Evolutionary conservation across 2,888 invertebrate genomes (phyloP), one percentile per base, ranked within the genome.

Genomic region (Clostera curtula): DNA sequence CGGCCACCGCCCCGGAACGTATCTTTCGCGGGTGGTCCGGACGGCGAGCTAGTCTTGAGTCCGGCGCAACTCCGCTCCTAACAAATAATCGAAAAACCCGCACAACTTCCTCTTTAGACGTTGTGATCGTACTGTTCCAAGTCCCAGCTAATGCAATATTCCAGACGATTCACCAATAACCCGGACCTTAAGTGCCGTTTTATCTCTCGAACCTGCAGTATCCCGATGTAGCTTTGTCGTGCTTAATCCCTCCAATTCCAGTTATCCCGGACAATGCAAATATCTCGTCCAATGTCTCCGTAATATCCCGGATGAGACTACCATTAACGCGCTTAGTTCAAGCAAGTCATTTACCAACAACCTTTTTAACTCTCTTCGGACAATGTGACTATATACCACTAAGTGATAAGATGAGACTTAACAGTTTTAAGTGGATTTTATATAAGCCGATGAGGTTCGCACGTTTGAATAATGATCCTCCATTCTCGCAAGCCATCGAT

Each of bases 1-100:
- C 52, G 74, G 56, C 49, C 79, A 13, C 68, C 80, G 33, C 74
- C 79, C 12, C 60, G 86, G 49, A 75, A 85, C 75, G 72, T 85
- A 35, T 75, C 83, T 56, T 72, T 86, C 75, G 74, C 87, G 66
- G 74, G 73, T 41, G 71, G 61, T 20, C 69, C 69, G 31, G 80
- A 80, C 74, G 80, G 77, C 56, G 89, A 88, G 42, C 87, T 89
- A 39, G 87, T 89, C 37, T 84, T 89, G 50, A 88, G 88, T 56
- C 88, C 88, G 43, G 85, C 88, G 40, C 88, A 88, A 58, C 73
- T 89, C 54, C 86, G 86, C 70, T 83, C 84, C 65, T 85, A 84
- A 71, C 72, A 57, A 56, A 39, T 59, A 68, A 75, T 72, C 74
- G 73, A 75, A 73, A 75, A 66, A 56, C 43, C 31, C 54, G 47